phyloP scores from a whole-genome alignment of 2,113 vertebrate genomes.

The Brachyhypopomus occidentalis region DNA sequence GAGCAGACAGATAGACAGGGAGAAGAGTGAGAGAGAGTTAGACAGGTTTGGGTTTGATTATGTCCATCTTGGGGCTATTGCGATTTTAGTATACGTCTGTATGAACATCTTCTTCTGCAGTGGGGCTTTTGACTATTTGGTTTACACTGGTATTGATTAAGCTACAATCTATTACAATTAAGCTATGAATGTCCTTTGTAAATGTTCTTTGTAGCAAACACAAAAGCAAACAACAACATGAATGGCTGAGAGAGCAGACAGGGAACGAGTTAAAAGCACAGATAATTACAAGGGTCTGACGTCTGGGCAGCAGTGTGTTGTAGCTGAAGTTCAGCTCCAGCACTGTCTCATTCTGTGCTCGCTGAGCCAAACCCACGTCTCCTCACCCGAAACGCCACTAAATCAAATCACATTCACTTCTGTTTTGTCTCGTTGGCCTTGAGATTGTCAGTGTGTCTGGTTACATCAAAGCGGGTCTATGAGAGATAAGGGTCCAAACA shows the following conservation, averaged over 20 bases:
- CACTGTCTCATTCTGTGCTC: neutral
- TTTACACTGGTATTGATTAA: no score
- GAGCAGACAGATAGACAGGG: neutral
- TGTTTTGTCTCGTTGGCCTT: slow-evolving; percentile 23
- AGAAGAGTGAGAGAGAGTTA: slow-evolving; percentile 21
- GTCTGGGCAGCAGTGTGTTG: neutral
- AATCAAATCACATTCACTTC: slow-evolving; percentile 29
- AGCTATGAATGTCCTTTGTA: no score
- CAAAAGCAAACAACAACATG: neutral
- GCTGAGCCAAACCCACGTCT: slow-evolving; percentile 5
- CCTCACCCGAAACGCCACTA: slow-evolving; percentile 21
- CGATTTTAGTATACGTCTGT: no score
- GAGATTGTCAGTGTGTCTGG: neutral
- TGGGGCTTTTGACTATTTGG: no score
- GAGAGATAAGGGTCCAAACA: slow-evolving; percentile 12
- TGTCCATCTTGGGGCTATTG: no score
- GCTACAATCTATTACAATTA: no score
- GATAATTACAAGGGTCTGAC: neutral
- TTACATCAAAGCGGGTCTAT: neutral
- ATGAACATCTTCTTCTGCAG: no score
- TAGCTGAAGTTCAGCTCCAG: neutral
- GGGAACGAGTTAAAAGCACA: neutral
- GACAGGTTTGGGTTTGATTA: no score
- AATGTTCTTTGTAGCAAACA: no score
- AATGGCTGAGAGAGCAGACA: neutral